Evolutionary conservation across 2,888 invertebrate species (phyloP).

Genomic region (Cyaniris semiargus): DNA sequence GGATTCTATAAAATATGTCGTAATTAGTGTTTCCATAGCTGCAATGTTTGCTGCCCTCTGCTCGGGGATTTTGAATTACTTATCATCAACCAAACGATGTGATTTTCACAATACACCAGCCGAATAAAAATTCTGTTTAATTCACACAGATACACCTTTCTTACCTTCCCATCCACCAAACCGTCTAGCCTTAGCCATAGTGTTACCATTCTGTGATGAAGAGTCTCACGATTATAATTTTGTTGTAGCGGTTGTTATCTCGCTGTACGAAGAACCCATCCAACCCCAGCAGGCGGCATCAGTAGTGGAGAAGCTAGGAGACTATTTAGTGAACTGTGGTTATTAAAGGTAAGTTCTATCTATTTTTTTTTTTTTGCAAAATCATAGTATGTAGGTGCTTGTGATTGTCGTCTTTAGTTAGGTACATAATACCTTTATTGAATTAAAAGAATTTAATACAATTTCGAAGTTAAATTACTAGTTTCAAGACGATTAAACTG

Average conservation of each 20-base stretch:
- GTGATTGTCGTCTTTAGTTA: too few relatives aligned
- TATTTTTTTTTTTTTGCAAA: background rate
- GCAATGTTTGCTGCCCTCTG: too few relatives aligned
- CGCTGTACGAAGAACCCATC: constrained; percentile 97
- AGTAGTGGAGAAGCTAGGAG: constrained; percentile 98
- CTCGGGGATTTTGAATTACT: too few relatives aligned
- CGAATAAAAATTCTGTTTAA: too few relatives aligned
- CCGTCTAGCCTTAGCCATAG: too few relatives aligned
- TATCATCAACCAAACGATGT: too few relatives aligned
- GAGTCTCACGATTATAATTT: constrained; percentile 45
- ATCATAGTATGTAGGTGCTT: background rate
- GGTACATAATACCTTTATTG: background rate
- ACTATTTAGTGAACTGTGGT: constrained; percentile 97
- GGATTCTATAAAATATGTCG: too few relatives aligned
- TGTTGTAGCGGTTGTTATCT: constrained; percentile 92
- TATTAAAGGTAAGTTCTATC: constrained; percentile 85
- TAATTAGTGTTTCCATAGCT: too few relatives aligned
- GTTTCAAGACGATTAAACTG: background rate
- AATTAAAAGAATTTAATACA: background rate
- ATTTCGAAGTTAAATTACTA: background rate
- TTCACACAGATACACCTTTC: too few relatives aligned
- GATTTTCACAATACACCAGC: too few relatives aligned
- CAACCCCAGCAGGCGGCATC: constrained; percentile 98
- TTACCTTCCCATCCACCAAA: too few relatives aligned
- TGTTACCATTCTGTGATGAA: background rate